Conservation (phyloP, 2,113 vertebrate genomes). For the Callopanchax toddi region DNA sequence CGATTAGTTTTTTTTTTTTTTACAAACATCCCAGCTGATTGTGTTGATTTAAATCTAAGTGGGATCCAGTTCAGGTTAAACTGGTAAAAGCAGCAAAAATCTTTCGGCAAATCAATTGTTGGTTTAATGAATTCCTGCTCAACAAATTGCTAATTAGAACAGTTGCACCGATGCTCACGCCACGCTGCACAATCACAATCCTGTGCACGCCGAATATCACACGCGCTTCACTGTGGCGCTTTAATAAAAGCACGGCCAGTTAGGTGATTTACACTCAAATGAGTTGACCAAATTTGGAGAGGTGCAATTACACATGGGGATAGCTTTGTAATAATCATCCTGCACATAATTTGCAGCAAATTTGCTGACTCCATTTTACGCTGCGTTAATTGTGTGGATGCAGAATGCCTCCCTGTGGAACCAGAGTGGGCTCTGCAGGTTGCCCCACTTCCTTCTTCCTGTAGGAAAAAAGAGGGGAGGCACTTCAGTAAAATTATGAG, state of each 20-base stretch:
- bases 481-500: constrained; percentile 70
- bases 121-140: constrained; percentile 10
- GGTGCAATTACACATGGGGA: constrained; percentile 47
- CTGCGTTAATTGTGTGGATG: constrained; percentile 67
- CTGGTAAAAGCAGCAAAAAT: neutral
- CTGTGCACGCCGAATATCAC: neutral
- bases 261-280: constrained; percentile 55
- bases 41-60: neutral
- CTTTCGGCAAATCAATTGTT: constrained; percentile 14
- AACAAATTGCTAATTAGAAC: constrained; percentile 6
- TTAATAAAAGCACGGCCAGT: constrained; percentile 38
- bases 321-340: constrained; percentile 55
- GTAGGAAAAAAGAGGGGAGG: constrained; percentile 35
- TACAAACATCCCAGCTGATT: neutral
- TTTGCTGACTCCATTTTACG: constrained; percentile 61
- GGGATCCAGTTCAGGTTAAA: neutral
- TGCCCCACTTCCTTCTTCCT: constrained; percentile 60
- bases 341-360: constrained; percentile 43
- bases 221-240: constrained; percentile 6
- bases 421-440: constrained; percentile 37
- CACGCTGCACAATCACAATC: neutral
- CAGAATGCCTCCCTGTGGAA: constrained; percentile 44
- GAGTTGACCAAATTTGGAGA: constrained; percentile 46
- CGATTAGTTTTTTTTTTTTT: too few species aligned
- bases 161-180: neutral